A percentile compares a stretch with the other conserved stretches of the same genome.
These are phyloP conservation scores for Phrynocephalus guinanensis DNA, from an alignment of 2,797 vertebrate genomes.

Conservation along the genomic window DNA sequence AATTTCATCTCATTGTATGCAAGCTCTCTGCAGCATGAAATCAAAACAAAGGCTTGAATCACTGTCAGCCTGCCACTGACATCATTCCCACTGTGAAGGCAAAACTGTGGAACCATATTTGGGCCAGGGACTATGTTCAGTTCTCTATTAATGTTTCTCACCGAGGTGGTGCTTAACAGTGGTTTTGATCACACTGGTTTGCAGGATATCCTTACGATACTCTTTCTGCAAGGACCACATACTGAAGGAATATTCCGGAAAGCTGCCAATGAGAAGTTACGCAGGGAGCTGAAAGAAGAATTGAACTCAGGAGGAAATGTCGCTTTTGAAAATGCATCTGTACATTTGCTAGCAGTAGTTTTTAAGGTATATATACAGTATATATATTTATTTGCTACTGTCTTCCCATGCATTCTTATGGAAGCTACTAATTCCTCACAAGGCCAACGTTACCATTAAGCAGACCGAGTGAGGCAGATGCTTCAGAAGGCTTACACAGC, in stretches of 20 bases:
- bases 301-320: slow-evolving; percentile 84
- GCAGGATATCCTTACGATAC: slow-evolving; percentile 87
- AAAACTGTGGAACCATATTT: no score
- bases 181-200: slow-evolving; percentile 14
- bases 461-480: neutral
- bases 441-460: neutral
- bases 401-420: neutral
- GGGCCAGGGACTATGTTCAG: neutral
- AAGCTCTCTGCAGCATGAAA: neutral
- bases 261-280: slow-evolving; percentile 86
- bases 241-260: slow-evolving; percentile 95
- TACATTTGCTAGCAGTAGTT: slow-evolving; percentile 87
- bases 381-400: no score
- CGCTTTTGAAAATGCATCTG: slow-evolving; percentile 81
- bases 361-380: slow-evolving; percentile 84
- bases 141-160: slow-evolving; percentile 1
- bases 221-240: slow-evolving; percentile 86
- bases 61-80: no score
- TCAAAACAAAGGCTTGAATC: no score
- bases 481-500: no score
- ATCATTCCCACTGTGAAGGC: no score
- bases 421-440: neutral
- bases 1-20: no score
- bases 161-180: slow-evolving; percentile 41
- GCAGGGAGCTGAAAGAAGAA: slow-evolving; percentile 87